These are phyloP conservation scores for Parasteatoda tepidariorum DNA, from an alignment of 1,140 invertebrate species.

Conservation along the genomic window DNA sequence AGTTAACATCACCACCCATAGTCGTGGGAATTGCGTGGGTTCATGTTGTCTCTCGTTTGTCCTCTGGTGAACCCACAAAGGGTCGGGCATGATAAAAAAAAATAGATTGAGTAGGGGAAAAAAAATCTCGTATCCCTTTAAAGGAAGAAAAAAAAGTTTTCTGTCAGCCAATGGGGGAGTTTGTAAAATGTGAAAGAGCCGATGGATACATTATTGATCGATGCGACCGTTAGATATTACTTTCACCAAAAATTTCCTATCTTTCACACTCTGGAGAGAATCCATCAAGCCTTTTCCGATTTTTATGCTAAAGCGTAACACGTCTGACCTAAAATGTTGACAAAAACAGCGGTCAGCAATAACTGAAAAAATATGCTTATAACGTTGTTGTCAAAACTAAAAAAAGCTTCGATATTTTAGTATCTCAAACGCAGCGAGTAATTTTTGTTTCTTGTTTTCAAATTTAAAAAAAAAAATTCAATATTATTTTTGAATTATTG, in stretches of 20 bases:
- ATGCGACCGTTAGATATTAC: constrained; percentile 42
- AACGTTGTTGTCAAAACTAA: too few relatives aligned
- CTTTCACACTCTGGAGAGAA: not conserved
- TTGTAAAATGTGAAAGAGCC: not conserved
- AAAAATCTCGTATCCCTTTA: constrained; percentile 40
- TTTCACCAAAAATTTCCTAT: constrained; percentile 10
- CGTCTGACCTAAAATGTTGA: not conserved
- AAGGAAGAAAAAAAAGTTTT: not conserved
- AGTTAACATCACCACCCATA: constrained; percentile 16
- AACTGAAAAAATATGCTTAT: too few relatives aligned
- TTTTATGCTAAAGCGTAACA: not conserved
- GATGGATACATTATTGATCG: constrained; percentile 53
- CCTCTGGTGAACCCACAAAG: constrained; percentile 37
- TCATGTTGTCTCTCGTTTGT: not conserved
- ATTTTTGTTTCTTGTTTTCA: too few relatives aligned
- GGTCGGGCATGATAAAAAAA: constrained; percentile 34
- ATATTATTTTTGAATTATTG: too few relatives aligned
- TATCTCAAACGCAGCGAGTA: too few relatives aligned
- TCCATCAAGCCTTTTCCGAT: not conserved
- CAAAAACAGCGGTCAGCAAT: too few relatives aligned
- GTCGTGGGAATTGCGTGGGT: constrained; percentile 51
- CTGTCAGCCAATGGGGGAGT: constrained; percentile 4
- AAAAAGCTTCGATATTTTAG: too few relatives aligned
- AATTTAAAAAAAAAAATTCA: too few relatives aligned
- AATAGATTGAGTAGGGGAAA: not conserved